Evolutionary conservation across 2,888 invertebrate species (phyloP), one percentile per base, ranked within the genome.

Genomic region (Chaitophorus viminalis): DNA sequence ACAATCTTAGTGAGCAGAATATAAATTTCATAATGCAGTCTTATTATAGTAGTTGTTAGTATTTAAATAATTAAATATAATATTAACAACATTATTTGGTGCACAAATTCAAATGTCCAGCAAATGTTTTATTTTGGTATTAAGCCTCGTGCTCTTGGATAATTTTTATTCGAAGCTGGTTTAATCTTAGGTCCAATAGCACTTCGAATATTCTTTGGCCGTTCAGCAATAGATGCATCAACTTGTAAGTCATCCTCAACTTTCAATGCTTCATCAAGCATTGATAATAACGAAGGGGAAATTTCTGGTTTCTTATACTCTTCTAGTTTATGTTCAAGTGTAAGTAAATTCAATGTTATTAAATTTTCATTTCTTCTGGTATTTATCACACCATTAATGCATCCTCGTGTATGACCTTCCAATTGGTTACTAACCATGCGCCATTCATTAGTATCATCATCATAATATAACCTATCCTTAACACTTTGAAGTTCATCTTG

Each of bases 381-480:
- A 77, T 84, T 85, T 60, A 88, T 89, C 1, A 88, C 84, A 77
- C 92, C 93, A 72, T 89, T 79, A 18, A 81, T 89, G 31, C 77
- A 85, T 29, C 85, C 84, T 31, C 70, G 82, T 14, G 76, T 89
- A 89, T 86, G 89, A 83, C 52, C 89, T 88, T 77, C 90, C 82
- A 72, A 89, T 87, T 90, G 90, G 33, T 90, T 90, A 39, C 90
- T 90, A 89, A 90, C 90, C 31, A 93, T 89, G 17, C 93, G 92
- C 96, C 96, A 97, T 86, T 94, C 93, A 90, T 97, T 96, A 89
- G 95, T 94, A 90, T 96, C 95, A 89, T 97, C 97, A 91, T 97
- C 96, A 91, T 95, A 96, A 83, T 94, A 93, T 25, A 96, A 94
- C 90, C 96, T 93, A 77, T 94, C 94, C 89, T 95, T 93, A 6